Conservation (phyloP, 2,888 invertebrate species). For the Hecatera dysodea region DNA sequence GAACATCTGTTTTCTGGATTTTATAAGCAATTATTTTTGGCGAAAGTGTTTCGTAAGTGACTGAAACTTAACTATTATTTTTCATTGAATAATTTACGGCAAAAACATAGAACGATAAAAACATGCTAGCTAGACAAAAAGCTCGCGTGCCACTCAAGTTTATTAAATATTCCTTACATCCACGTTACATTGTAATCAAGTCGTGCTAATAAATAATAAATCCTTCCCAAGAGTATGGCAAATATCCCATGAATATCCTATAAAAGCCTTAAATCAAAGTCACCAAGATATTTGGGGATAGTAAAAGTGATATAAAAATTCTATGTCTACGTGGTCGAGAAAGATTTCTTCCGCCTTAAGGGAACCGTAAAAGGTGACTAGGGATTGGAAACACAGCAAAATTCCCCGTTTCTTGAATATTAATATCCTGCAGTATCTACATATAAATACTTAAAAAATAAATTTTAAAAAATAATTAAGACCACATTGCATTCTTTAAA, state of each 20-base stretch:
- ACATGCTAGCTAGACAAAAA: conserved; percentile 13
- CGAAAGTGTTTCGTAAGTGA: conserved; percentile 13
- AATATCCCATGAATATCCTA: conserved; percentile 45
- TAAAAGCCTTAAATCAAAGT: conserved; percentile 66
- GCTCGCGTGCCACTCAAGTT: conserved; percentile 38
- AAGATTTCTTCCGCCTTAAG: conserved; percentile 6
- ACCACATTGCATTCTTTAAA: background rate
- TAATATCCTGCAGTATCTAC: no score
- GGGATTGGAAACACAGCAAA: background rate
- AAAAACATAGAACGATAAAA: conserved; percentile 5
- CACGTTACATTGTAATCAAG: conserved; percentile 37
- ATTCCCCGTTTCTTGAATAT: no score
- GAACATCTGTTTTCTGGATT: conserved; percentile 27
- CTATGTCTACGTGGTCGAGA: background rate
- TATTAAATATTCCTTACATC: conserved; percentile 49
- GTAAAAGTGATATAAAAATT: conserved; percentile 41
- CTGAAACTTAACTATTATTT: conserved; percentile 12
- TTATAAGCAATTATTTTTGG: conserved; percentile 26
- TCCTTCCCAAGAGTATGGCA: conserved; percentile 34
- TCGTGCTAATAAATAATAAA: conserved; percentile 40
- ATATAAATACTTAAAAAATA: no score
- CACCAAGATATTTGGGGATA: conserved; percentile 55
- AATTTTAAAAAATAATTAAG: background rate
- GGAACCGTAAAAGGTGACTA: conserved; percentile 40
- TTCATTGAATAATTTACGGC: conserved; percentile 14